These are phyloP conservation scores for Acanthaster planci DNA, from an alignment of 35 echinoderm and acorn worm genomes.

Conservation along the genomic window DNA sequence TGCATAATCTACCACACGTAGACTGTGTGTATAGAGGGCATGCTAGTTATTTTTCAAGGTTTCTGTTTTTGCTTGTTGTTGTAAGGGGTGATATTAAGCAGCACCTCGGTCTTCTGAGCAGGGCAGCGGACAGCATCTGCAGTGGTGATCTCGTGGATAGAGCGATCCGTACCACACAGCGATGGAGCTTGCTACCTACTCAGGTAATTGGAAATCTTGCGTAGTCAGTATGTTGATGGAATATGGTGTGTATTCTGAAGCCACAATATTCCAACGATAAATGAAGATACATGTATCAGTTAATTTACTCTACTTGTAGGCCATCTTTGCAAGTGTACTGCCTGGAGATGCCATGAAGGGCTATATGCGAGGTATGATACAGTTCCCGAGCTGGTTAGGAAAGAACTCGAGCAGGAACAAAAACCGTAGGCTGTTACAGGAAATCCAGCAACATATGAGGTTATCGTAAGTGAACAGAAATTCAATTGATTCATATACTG, in stretches of 20 bases:
- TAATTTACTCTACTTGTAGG: too few relatives aligned
- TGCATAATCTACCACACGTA: too few relatives aligned
- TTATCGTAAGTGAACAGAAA: constrained; percentile 26
- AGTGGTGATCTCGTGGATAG: constrained; percentile 82
- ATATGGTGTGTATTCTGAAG: too few relatives aligned
- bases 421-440: constrained; percentile 83
- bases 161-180: constrained; percentile 56
- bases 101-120: constrained; percentile 78
- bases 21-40: too few relatives aligned
- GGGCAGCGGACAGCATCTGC: constrained; percentile 85
- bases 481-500: too few relatives aligned
- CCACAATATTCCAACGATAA: too few relatives aligned
- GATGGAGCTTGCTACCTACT: constrained; percentile 87
- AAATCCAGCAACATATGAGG: constrained; percentile 65
- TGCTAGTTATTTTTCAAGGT: too few relatives aligned
- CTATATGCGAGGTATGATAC: constrained; percentile 77
- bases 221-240: not conserved
- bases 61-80: not conserved
- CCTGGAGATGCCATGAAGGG: constrained; percentile 87
- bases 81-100: constrained; percentile 87
- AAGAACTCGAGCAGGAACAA: constrained; percentile 91
- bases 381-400: constrained; percentile 93
- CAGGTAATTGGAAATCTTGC: constrained; percentile 52
- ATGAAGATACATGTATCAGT: too few relatives aligned
- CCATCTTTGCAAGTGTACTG: constrained; percentile 87